Evolutionary conservation across 2,888 invertebrate species (phyloP), one percentile per base, ranked within the genome.

Genomic region (Sesamia inferens): DNA sequence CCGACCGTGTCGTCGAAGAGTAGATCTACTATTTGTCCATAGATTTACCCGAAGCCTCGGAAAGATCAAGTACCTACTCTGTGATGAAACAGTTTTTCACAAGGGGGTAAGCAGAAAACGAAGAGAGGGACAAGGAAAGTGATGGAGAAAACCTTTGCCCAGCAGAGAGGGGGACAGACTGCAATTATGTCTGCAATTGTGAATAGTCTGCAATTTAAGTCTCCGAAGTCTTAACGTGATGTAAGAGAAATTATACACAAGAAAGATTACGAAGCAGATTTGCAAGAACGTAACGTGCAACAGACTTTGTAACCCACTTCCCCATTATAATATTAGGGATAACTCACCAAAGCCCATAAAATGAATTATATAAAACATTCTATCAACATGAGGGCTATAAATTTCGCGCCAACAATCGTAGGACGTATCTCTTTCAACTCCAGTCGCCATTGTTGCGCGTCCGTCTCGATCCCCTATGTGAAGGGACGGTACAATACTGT

Each of bases 321-420:
- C 51, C 47, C n/a, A 74, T 48, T 64, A 68, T 31, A 59, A 54
- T 63, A 74, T 47, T 22, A 75, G 67, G 51, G 57, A 76, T 51
- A 59, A 68, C 59, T 76, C 51, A 62, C 61, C 55, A 68, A 78
- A 71, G 39, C 74, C 83, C 66, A 85, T 82, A 78, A 81, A 79
- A 82, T 74, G 76, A 81, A 85, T 81, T 82, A 78, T 85, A 88
- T 84, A 69, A 77, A 87, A 87, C 77, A 76, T 79, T 68, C 84
- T 81, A 88, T 88, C 86, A 88, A 84, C 86, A 84, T 85, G 64
- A 71, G 61, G 31, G 74, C 87, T 81, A 88, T 86, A 79, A 88
- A 88, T 88, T 84, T 81, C 63, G 55, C 61, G 22, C 57, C 73
- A 81, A 87, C 88, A 88, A 86, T 85, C 74, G 79, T 57, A 76